phyloP scores from a whole-genome alignment of 1,140 invertebrate genomes.

The Orussus abietinus region DNA sequence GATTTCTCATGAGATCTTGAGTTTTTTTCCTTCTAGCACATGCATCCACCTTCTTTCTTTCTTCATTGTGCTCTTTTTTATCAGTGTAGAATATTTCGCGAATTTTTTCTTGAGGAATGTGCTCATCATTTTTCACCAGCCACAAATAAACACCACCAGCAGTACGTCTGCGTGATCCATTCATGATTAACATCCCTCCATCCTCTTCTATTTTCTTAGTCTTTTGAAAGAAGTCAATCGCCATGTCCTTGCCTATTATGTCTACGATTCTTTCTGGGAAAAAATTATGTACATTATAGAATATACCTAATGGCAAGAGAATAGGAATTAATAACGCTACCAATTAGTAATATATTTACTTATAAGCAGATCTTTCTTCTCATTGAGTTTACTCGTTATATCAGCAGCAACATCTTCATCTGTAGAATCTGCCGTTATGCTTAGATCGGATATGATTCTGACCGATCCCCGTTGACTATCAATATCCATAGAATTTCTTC shows the following conservation, averaged over 20 bases:
- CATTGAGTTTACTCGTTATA: slow-evolving; percentile 65
- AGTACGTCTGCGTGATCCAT: slow-evolving; percentile 74
- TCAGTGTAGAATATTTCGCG: slow-evolving; percentile 71
- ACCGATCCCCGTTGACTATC: slow-evolving; percentile 51
- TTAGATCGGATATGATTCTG: slow-evolving; percentile 55
- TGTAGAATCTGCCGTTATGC: slow-evolving; percentile 49
- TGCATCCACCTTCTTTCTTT: slow-evolving; percentile 55
- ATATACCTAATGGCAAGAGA: slow-evolving; percentile 14
- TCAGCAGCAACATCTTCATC: slow-evolving; percentile 62
- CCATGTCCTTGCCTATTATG: slow-evolving; percentile 67
- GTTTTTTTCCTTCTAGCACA: slow-evolving; percentile 58
- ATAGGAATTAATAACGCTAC: slow-evolving; percentile 13
- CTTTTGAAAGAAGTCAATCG: slow-evolving; percentile 71
- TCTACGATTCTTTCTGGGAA: slow-evolving; percentile 69
- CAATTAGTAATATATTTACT: slow-evolving; percentile 52
- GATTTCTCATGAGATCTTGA: slow-evolving; percentile 60
- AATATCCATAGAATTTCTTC: slow-evolving; percentile 49
- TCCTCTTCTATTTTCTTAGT: slow-evolving; percentile 75
- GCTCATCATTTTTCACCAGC: slow-evolving; percentile 70
- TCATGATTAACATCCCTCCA: slow-evolving; percentile 81
- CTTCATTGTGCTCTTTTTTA: slow-evolving; percentile 55
- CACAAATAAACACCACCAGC: slow-evolving; percentile 81
- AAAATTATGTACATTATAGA: slow-evolving; percentile 20
- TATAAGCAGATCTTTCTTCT: slow-evolving; percentile 68
- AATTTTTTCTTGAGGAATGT: slow-evolving; percentile 65